Conservation (phyloP, 2,113 vertebrate species). For the Grallaria varia region DNA sequence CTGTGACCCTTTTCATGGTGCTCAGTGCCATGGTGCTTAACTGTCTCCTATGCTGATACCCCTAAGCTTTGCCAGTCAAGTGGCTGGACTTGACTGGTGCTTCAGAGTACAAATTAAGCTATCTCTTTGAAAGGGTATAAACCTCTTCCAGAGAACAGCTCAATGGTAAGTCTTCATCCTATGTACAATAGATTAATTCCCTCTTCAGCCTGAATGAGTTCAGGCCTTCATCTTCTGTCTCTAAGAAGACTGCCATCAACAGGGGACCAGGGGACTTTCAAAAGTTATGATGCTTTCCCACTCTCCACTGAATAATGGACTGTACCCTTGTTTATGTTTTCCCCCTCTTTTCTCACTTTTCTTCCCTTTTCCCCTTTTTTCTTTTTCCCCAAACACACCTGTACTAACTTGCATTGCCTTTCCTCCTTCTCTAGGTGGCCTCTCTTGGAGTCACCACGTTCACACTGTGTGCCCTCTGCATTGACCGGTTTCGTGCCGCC, state of each 20-base stretch:
- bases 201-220: background rate
- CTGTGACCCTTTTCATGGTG: background rate
- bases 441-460: slow-evolving; percentile 96
- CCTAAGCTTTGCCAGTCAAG: background rate
- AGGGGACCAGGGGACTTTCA: background rate
- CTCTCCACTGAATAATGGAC: background rate
- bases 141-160: background rate
- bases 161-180: background rate
- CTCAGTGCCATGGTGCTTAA: background rate
- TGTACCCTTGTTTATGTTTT: background rate
- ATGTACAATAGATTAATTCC: background rate
- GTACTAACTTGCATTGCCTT: background rate
- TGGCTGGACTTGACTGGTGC: background rate
- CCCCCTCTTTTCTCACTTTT: background rate
- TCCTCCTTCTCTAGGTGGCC: slow-evolving; percentile 80
- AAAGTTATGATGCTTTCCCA: background rate
- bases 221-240: background rate
- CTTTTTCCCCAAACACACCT: background rate
- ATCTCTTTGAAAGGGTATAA: background rate
- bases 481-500: slow-evolving; percentile 93
- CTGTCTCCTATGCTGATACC: background rate
- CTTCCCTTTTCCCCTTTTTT: no score
- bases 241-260: background rate
- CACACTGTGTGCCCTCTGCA: slow-evolving; percentile 93
- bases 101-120: background rate